phyloP scores from a whole-genome alignment of 2,888 invertebrate genomes.

The Frankliniella intonsa region DNA sequence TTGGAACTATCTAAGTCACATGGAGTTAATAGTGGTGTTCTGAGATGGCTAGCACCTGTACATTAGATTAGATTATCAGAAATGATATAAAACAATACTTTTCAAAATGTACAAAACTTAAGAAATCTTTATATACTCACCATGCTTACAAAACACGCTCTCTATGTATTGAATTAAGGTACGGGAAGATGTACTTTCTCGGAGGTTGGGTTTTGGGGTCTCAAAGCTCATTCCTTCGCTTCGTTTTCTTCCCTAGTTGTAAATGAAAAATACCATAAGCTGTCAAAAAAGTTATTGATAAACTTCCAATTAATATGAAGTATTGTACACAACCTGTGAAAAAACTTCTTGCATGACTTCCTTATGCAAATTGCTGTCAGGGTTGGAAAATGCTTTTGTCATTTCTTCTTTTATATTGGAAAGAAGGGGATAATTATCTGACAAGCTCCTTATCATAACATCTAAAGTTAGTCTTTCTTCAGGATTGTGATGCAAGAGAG shows the following conservation, averaged over 20 bases:
- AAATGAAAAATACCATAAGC: too few relatives aligned
- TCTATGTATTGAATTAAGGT: conserved; percentile 1
- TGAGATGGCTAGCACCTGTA: background rate
- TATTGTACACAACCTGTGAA: too few relatives aligned
- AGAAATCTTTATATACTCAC: background rate
- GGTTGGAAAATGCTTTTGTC: too few relatives aligned
- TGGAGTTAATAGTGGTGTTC: background rate
- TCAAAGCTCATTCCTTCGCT: too few relatives aligned
- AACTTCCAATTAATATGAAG: too few relatives aligned
- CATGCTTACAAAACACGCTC: background rate
- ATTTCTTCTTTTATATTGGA: too few relatives aligned
- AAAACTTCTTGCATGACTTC: too few relatives aligned
- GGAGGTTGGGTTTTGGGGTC: too few relatives aligned
- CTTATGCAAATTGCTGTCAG: too few relatives aligned
- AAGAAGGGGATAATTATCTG: background rate
- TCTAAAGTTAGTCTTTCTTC: background rate
- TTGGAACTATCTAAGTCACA: background rate
- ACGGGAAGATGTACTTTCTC: background rate
- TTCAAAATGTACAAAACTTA: background rate
- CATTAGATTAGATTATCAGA: background rate
- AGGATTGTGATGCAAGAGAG: background rate
- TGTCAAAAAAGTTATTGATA: too few relatives aligned
- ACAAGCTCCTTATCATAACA: background rate
- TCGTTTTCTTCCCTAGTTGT: too few relatives aligned
- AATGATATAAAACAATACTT: background rate